Percentiles rank a stretch among this genome's conserved stretches.
Evolutionary conservation across 2,888 invertebrate genomes (phyloP).

Genomic region (Cheilosia pagana): DNA sequence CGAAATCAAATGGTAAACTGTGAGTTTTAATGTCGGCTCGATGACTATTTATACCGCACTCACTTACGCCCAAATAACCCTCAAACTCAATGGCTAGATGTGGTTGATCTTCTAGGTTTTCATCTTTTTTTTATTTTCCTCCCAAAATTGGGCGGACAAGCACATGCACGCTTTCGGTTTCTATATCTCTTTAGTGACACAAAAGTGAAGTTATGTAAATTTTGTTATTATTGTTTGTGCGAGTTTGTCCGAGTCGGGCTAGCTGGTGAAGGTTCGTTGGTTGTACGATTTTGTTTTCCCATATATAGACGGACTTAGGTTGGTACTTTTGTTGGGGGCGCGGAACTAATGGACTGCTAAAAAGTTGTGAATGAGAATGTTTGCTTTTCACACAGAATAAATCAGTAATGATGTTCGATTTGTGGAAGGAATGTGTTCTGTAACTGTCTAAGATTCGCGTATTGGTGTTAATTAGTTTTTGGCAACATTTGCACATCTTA

Average conservation of each 20-base stretch:
- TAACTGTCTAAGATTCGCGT: neutral
- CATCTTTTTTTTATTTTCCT: slow-evolving; percentile 13
- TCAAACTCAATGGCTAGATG: slow-evolving; percentile 34
- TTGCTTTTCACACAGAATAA: slow-evolving; percentile 42
- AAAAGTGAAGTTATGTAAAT: slow-evolving; percentile 56
- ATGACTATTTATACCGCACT: slow-evolving; percentile 63
- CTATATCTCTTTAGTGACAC: slow-evolving; percentile 2
- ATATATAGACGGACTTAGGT: neutral
- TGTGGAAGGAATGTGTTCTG: neutral
- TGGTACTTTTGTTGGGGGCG: neutral
- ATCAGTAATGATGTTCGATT: neutral
- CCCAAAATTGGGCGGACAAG: slow-evolving; percentile 35
- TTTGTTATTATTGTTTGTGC: neutral
- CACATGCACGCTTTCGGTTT: slow-evolving; percentile 2
- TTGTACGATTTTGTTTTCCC: neutral
- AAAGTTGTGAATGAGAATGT: slow-evolving; percentile 15
- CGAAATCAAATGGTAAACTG: slow-evolving; percentile 60
- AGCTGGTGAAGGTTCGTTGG: slow-evolving; percentile 17
- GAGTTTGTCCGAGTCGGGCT: neutral
- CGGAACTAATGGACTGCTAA: slow-evolving; percentile 29
- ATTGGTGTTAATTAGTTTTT: no score
- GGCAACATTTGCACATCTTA: no score
- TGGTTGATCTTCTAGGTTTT: slow-evolving; percentile 53
- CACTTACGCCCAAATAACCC: slow-evolving; percentile 50
- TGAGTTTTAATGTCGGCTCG: slow-evolving; percentile 28